These are phyloP conservation scores for Cyprinodon diabolis DNA, from an alignment of 2,797 vertebrate genomes.

Conservation along the genomic window DNA sequence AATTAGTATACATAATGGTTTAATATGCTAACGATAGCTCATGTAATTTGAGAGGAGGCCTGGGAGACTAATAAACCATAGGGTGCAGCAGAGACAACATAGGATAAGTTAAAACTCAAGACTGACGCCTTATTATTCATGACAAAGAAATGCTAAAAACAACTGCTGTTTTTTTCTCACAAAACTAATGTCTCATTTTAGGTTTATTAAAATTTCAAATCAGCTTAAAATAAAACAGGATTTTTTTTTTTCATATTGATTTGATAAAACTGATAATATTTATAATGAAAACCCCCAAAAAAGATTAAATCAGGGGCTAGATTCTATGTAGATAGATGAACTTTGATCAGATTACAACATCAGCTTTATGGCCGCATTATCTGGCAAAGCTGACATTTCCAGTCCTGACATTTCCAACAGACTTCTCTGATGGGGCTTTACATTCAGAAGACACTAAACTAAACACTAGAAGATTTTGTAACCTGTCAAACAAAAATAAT, in stretches of 20 bases:
- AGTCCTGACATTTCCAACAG: slow-evolving; percentile 50
- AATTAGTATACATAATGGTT: slow-evolving; percentile 74
- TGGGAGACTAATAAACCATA: slow-evolving; percentile 65
- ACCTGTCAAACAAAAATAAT: slow-evolving; percentile 41
- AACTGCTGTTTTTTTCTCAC: slow-evolving; percentile 7
- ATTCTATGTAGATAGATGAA: background rate
- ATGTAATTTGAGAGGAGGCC: slow-evolving; percentile 73
- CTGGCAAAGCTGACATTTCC: slow-evolving; percentile 58
- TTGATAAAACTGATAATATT: background rate
- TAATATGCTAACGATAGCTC: slow-evolving; percentile 80
- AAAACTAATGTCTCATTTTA: background rate
- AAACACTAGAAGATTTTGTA: slow-evolving; percentile 56
- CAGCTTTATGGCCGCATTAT: slow-evolving; percentile 26
- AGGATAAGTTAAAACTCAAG: slow-evolving; percentile 64
- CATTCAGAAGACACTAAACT: slow-evolving; percentile 49
- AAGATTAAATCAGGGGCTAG: background rate
- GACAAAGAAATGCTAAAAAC: slow-evolving; percentile 23
- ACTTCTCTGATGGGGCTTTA: slow-evolving; percentile 34
- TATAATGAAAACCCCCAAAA: background rate
- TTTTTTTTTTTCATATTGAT: background rate
- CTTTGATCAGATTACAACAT: background rate
- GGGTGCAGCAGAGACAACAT: slow-evolving; percentile 47
- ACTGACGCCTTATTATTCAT: slow-evolving; percentile 33
- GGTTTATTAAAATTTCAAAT: background rate
- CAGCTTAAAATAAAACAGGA: background rate